A percentile compares a stretch with the other conserved stretches of the same genome.
These are phyloP conservation scores for Encarsia formosa DNA, from an alignment of 2,888 invertebrate genomes.

Conservation along the genomic window DNA sequence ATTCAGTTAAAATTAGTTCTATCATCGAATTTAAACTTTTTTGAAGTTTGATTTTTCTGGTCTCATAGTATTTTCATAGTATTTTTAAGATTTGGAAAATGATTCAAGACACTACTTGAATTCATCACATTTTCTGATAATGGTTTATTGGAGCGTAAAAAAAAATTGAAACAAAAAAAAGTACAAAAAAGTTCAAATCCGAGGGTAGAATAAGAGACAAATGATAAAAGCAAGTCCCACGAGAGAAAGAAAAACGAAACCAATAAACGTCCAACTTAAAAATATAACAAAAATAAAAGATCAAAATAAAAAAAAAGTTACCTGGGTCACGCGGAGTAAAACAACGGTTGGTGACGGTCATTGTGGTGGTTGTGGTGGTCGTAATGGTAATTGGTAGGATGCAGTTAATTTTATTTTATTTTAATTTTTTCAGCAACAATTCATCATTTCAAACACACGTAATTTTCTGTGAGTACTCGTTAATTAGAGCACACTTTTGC, in stretches of 20 bases:
- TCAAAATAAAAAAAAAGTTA: constrained; percentile 35
- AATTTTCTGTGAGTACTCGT: constrained; percentile 2
- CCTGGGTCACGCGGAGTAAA: constrained; percentile 45
- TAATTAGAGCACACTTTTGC: too few relatives aligned
- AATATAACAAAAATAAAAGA: constrained; percentile 24
- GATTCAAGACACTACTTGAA: too few relatives aligned
- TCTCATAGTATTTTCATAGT: background rate
- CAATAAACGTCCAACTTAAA: background rate
- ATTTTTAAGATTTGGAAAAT: background rate
- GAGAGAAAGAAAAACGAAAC: constrained; percentile 3
- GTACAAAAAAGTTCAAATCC: constrained; percentile 11
- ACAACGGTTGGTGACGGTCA: constrained; percentile 43
- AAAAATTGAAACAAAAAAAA: background rate
- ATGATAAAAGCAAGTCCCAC: constrained; percentile 10
- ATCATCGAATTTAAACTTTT: constrained; percentile 15
- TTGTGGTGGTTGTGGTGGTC: constrained; percentile 40
- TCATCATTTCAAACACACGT: background rate
- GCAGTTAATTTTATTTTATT: background rate
- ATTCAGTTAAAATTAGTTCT: too few relatives aligned
- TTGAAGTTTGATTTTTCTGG: background rate
- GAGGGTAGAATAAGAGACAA: background rate
- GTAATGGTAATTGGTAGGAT: constrained; percentile 34
- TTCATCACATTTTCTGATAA: too few relatives aligned
- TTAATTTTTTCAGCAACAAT: background rate
- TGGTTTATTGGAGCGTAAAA: too few relatives aligned